Percentiles rank a stretch among this genome's conserved stretches.
phyloP scores from a whole-genome alignment of 2,113 vertebrate species.

The Melanerpes aurifrons region DNA sequence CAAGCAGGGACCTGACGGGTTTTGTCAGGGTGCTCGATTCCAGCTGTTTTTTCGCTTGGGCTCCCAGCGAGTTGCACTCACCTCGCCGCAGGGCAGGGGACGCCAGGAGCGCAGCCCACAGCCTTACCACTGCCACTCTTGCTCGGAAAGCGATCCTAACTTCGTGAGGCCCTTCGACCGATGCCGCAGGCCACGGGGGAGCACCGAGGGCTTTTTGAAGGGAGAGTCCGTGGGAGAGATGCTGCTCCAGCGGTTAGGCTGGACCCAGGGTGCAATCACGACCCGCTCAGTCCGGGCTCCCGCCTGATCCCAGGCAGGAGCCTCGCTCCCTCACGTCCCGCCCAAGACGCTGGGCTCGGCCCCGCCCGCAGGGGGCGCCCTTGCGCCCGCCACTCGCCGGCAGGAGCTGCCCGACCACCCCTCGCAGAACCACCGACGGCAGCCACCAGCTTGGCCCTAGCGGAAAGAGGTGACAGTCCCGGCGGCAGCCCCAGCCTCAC shows the following conservation, averaged over 20 bases:
- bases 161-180: background rate
- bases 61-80: background rate
- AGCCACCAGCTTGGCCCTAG: background rate
- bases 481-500: background rate
- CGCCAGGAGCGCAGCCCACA: background rate
- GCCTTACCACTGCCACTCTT: background rate
- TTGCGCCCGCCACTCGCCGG: background rate
- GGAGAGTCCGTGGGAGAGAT: background rate
- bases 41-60: rapidly evolving
- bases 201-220: background rate
- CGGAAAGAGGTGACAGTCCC: background rate
- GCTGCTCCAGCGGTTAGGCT: background rate
- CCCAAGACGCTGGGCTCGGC: background rate
- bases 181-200: background rate
- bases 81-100: background rate
- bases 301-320: background rate
- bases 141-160: background rate
- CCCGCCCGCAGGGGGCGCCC: background rate
- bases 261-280: background rate
- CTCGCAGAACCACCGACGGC: background rate
- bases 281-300: background rate
- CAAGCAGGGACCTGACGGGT: rapidly evolving
- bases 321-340: background rate
- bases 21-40: no score
- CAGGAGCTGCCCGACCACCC: background rate